Evolutionary conservation across 2,888 invertebrate species (phyloP).

Genomic region (Macrostomum cliftonense): DNA sequence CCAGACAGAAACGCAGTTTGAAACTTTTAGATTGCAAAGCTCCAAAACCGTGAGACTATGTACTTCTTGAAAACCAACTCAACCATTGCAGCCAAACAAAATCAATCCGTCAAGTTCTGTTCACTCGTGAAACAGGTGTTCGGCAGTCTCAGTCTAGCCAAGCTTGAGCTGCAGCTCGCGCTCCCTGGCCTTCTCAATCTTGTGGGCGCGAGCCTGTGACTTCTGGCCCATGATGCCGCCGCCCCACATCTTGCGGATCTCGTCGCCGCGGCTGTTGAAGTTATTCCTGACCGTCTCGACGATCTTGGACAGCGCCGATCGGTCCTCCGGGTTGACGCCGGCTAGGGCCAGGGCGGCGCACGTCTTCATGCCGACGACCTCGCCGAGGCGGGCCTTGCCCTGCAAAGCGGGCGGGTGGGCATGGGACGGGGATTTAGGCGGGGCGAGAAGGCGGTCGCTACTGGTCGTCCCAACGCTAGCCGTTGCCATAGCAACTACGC

Average conservation of each 20-base stretch:
- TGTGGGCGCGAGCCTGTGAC: constrained; percentile 79
- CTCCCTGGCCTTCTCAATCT: constrained; percentile 87
- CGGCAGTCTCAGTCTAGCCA: constrained; percentile 23
- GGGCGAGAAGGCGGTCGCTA: no score
- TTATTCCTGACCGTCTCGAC: constrained; percentile 88
- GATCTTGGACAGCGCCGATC: constrained; percentile 67
- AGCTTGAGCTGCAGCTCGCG: constrained; percentile 77
- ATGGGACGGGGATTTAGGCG: no score
- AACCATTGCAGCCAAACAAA: no score
- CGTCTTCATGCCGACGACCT: constrained; percentile 83
- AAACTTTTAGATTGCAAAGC: no score
- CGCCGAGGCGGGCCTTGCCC: constrained; percentile 83
- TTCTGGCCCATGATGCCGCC: constrained; percentile 88
- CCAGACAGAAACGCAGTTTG: no score
- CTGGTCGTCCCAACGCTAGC: no score
- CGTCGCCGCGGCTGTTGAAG: constrained; percentile 94
- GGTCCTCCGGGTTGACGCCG: constrained; percentile 61
- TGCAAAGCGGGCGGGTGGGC: no score
- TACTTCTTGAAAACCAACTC: no score
- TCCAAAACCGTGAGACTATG: no score
- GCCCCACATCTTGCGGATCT: constrained; percentile 93
- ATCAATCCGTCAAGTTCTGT: no score
- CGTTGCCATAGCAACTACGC: no score
- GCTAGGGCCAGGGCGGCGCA: constrained; percentile 59
- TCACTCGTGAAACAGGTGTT: no score